Evolutionary conservation across 1,140 invertebrate species (phyloP).

Genomic region (Bombus polaris): DNA sequence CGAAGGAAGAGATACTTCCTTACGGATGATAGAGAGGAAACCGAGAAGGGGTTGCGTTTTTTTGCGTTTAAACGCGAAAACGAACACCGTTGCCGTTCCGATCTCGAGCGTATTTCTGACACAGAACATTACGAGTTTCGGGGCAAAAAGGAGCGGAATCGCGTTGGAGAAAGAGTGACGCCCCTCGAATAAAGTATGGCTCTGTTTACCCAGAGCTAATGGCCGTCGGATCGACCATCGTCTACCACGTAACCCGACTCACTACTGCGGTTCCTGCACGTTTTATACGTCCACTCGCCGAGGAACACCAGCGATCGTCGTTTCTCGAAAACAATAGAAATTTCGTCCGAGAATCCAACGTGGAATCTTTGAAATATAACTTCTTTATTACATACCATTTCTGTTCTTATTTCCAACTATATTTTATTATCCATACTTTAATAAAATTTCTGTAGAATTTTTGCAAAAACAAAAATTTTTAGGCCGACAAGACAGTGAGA

Average conservation of each 20-base stretch:
- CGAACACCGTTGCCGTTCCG: conserved; percentile 32
- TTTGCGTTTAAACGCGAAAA: conserved; percentile 40
- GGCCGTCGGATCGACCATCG: conserved; percentile 79
- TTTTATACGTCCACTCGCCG: conserved; percentile 53
- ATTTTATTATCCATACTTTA: background rate
- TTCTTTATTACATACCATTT: background rate
- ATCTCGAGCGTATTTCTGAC: conserved; percentile 52
- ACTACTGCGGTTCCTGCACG: conserved; percentile 52
- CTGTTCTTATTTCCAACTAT: background rate
- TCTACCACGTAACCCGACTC: conserved; percentile 71
- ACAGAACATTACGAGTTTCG: conserved; percentile 61
- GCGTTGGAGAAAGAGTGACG: conserved; percentile 78
- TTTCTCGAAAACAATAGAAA: conserved; percentile 40
- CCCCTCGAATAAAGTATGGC: conserved; percentile 81
- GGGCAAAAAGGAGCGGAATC: conserved; percentile 78
- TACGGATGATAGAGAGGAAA: conserved; percentile 11
- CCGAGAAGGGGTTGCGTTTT: background rate
- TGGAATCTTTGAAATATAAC: too few relatives aligned
- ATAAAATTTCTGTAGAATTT: background rate
- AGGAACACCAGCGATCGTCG: conserved; percentile 29
- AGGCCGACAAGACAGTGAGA: background rate
- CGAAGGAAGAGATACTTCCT: conserved; percentile 18
- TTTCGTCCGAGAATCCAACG: background rate
- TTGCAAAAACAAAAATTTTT: too few relatives aligned
- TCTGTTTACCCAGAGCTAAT: conserved; percentile 82